Base-by-base conservation (phyloP, 2,113 vertebrate species). In the Eretmochelys imbricata region DNA sequence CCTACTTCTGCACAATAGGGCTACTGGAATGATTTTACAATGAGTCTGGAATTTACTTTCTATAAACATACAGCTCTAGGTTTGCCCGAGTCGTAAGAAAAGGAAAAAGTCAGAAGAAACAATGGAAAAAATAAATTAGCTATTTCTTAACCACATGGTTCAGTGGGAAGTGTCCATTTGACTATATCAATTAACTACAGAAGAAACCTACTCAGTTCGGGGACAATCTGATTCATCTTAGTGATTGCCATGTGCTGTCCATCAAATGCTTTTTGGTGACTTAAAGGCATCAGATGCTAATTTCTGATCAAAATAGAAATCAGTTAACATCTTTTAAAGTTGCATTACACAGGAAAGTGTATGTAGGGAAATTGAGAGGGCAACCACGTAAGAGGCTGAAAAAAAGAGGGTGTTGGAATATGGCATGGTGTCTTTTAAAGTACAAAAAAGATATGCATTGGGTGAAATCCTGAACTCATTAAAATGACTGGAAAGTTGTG, bases 11-110 rank as follows among this genome's bases (percentile, higher is more conserved):
- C 29, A 46, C 55, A 29, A 1, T 48, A 76, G 78, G 5, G 24
- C 2, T 59, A 49, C 5, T 57, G 7, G 55, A 5, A 0, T 48
- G 0, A 10, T 84, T 81, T 90, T 13, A 9, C 46, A 3, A 55
- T 53, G 0, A 72, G 42, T 27, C 90, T 59, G 65, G 51, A 48
- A 12, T 88, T 85, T 12, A 5, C 25, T 54, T 5, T 84, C 55
- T 84, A 5, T 89, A 88, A 83, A 19, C n/a, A 85, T 51, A 7
- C 50, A 62, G 24, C 35, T 76, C 85, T n/a, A 35, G 19, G 12
- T 87, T 80, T 82, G 49, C 51, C 92, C 88, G 4, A 20, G 16
- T 6, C 27, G 55, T 31, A 91, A 5, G 46, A 91, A 89, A 50
- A 3, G 46, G 2, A 42, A 4, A 62, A 6, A 94, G 11, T 62